Base-by-base conservation (phyloP, 2,797 vertebrate species). In the Chloroceryle inda region DNA sequence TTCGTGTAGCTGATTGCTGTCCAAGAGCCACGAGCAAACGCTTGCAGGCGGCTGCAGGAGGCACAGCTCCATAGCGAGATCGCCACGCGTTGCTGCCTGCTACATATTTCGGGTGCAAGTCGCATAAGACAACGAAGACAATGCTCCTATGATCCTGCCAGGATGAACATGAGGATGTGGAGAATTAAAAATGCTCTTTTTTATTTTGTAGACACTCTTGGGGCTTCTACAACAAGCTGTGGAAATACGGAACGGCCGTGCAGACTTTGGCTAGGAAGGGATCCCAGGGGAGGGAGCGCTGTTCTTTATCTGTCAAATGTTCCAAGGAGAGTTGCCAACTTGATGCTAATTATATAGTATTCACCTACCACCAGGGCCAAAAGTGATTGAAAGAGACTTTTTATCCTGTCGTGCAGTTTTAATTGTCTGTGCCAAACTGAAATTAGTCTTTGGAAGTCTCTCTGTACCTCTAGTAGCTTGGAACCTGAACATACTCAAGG, bases 401-500 rank as follows among this genome's bases (percentile, higher is more conserved):
- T 93, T 40, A 96, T 81, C 52, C 80, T 74, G 75, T 94, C 2
- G 13, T 45, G 84, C 74, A 52, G 59, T 66, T 95, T 89, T 88
- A 77, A 86, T 91, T 94, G 56, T 82, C 78, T 87, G 52, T 79
- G 67, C 40, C 37, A 49, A 63, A 69, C 40, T 79, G 78, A 84
- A 89, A 95, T 85, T 42, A 69, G 75, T 63, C 84, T 82, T 92
- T 91, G 89, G 78, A 88, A 93, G 59, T 69, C 50, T 49, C 73
- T 85, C 55, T 2, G 2, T 79, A 40, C 35, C 71, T 73, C 50
- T 64, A 80, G 68, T 79, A 22, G 40, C 84, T 87, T 85, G 72
- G 91, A 92, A 94, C 83, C 59, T 19, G 63, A 74, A 69, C 9
- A 6, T 83, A 53, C 79, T 67, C 33, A 82, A 85, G 47, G 71